phyloP scores from a whole-genome alignment of 1,140 invertebrate species.

The Berghia stephanieae region DNA sequence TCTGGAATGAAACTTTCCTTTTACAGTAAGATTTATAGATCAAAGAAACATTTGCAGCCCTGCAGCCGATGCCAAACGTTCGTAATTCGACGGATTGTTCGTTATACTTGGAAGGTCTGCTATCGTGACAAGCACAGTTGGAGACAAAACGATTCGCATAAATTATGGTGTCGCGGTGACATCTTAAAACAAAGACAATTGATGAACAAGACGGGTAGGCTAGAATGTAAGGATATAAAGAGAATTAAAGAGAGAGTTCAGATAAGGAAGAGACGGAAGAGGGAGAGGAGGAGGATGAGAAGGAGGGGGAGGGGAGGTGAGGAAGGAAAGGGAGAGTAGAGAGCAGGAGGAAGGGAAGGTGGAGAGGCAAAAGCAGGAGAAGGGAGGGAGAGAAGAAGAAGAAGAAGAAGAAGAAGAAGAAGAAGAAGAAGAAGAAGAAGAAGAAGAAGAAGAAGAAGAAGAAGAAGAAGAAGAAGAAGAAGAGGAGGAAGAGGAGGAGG shows the following conservation, averaged over 20 bases:
- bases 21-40: too few relatives aligned
- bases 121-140: too few relatives aligned
- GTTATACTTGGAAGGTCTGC: too few relatives aligned
- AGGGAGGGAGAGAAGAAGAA: neutral
- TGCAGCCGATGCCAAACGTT: too few relatives aligned
- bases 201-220: neutral
- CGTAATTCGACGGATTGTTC: too few relatives aligned
- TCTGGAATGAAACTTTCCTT: too few relatives aligned
- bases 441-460: neutral
- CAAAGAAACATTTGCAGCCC: too few relatives aligned
- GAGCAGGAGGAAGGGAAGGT: neutral
- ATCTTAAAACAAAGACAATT: too few relatives aligned
- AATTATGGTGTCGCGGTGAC: too few relatives aligned
- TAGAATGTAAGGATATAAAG: neutral
- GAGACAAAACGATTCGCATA: too few relatives aligned
- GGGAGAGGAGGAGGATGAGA: neutral
- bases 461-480: neutral
- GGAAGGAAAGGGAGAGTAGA: neutral
- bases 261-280: neutral
- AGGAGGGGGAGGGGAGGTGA: too few relatives aligned
- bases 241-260: neutral
- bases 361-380: neutral
- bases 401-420: neutral
- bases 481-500: neutral
- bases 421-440: neutral